Base-by-base conservation (phyloP, 2,888 invertebrate genomes). In the Folsomia manolachei region DNA sequence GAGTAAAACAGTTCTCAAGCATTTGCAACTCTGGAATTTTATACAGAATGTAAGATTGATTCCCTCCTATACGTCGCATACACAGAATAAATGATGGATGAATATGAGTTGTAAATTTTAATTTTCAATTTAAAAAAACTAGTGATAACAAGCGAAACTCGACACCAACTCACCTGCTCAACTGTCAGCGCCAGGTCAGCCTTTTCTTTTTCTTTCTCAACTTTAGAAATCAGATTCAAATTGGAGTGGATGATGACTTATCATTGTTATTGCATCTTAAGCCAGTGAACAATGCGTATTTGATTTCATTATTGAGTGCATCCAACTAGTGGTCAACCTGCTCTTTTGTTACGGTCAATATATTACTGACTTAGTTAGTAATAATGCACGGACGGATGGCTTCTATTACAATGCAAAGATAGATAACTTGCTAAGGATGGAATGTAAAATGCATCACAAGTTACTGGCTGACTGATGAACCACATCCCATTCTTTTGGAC, bases 271-370 rank as follows among this genome's bases (percentile, higher is more conserved):
- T 39, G 39, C 39, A 39, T 39, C 39, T 39, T 14, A 39, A 39
- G 64, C 64, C 27, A 27, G 27, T 64, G 64, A 64, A 64, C 64
- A 64, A 64, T 64, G 64, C 27, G 27, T 4, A 39, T 39, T 39
- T 39, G 39, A 39, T 39, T 39, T 39, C 39, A 39, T 39, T 39
- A 60, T 60, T 60, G 60, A 19, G 60, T 60, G 19, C n/a, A n/a
- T n/a, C n/a, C n/a, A n/a, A n/a, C n/a, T 39, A 14, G 39, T 39
- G 39, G 39, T 39, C 39, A 39, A 39, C 39, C 39, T 39, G 39
- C 39, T 39, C 14, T 51, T 51, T 14, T 51, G 11, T 51, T 14
- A 14, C 51, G 27, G 64, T 64, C 64, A 64, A 64, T 64, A 27
- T n/a, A n/a, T n/a, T n/a, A n/a, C n/a, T n/a, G n/a, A n/a, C n/a